These are phyloP conservation scores for Metallyticus violacea DNA, from an alignment of 2,888 invertebrate species.

Conservation along the genomic window DNA sequence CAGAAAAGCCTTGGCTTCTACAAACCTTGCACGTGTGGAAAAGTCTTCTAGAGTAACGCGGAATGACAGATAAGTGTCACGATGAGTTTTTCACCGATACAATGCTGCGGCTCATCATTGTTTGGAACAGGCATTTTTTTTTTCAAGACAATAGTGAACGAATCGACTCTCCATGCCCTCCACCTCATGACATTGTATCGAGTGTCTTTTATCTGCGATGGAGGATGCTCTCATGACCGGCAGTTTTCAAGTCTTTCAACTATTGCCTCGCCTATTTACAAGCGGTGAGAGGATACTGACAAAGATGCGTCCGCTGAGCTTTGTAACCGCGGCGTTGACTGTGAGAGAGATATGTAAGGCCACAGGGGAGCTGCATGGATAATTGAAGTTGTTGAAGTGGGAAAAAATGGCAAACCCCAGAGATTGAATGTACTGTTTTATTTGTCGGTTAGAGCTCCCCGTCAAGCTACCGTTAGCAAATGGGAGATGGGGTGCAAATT, in stretches of 20 bases:
- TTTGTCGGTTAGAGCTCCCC: too few relatives aligned
- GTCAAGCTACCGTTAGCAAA: too few relatives aligned
- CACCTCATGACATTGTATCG: not conserved
- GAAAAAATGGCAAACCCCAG: too few relatives aligned
- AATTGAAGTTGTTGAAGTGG: not conserved
- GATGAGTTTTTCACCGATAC: too few relatives aligned
- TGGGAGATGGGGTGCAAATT: too few relatives aligned
- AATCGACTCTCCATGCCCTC: not conserved
- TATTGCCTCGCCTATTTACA: not conserved
- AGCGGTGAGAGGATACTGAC: not conserved
- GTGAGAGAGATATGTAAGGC: not conserved
- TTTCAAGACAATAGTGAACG: not conserved
- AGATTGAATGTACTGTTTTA: too few relatives aligned
- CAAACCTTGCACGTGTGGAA: too few relatives aligned
- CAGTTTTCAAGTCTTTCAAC: not conserved
- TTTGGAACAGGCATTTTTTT: too few relatives aligned
- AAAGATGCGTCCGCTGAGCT: not conserved
- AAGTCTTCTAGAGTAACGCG: too few relatives aligned
- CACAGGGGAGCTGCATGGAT: not conserved
- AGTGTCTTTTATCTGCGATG: not conserved
- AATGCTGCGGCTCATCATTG: not conserved
- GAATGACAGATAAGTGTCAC: too few relatives aligned
- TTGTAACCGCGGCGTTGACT: not conserved
- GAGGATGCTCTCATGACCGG: not conserved
- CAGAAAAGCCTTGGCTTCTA: too few relatives aligned